phyloP scores from a whole-genome alignment of 2,797 vertebrate genomes.

The Bryconaethiops microstoma region DNA sequence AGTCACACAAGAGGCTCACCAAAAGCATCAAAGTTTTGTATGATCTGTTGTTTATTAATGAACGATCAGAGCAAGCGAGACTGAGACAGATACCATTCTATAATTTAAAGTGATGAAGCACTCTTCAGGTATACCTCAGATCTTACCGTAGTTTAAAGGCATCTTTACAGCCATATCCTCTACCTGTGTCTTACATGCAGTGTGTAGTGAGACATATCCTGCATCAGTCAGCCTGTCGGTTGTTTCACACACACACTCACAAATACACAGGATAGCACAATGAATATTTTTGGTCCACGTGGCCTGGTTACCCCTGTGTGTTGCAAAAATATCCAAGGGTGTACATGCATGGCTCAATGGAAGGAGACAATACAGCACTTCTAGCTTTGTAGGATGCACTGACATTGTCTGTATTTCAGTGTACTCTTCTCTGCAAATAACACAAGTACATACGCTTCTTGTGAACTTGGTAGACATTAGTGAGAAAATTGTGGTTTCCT shows the following conservation, averaged over 20 bases:
- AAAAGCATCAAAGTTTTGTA: constrained; percentile 24
- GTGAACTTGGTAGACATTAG: constrained; percentile 38
- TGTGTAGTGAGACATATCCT: background rate
- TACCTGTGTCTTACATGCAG: background rate
- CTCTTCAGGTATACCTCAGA: constrained; percentile 42
- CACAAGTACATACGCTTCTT: constrained; percentile 40
- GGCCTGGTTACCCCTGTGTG: background rate
- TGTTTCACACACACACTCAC: no score
- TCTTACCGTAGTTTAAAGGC: constrained; percentile 5
- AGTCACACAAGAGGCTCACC: constrained; percentile 27
- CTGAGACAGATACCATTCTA: constrained; percentile 1
- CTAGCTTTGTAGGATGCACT: constrained; percentile 59
- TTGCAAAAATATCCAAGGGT: constrained; percentile 7
- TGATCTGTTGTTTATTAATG: background rate
- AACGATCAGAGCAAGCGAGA: background rate
- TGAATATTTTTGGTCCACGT: background rate
- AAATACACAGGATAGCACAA: constrained; percentile 5
- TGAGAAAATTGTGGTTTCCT: constrained; percentile 38
- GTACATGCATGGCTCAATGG: constrained; percentile 45
- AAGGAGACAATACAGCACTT: constrained; percentile 34
- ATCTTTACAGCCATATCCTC: constrained; percentile 1
- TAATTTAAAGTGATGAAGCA: constrained; percentile 28
- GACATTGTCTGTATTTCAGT: constrained; percentile 48
- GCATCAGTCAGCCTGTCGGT: background rate
- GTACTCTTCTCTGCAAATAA: constrained; percentile 45